Evolutionary conservation across 2,113 vertebrate species (phyloP), one percentile per base, ranked within the genome.

Genomic region (Ptilorrhoa leucosticta): DNA sequence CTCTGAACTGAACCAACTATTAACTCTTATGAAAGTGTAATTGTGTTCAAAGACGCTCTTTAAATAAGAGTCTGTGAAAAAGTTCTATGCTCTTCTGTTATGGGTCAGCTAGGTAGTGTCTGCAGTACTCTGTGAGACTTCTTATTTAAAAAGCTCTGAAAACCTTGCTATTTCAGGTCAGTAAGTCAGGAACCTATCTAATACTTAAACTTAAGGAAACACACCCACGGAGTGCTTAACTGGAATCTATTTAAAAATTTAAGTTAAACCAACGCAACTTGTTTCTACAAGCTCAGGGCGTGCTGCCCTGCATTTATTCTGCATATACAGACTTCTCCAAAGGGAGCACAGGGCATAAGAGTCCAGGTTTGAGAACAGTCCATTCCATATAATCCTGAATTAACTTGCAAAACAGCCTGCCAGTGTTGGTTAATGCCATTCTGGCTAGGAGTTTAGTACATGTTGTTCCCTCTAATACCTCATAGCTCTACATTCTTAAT

Each of bases 331-430:
- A 39, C n/a, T 90, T 39, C 53, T 94, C 76, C 72, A 88, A 94
- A 66, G 27, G 21, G 60, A 85, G 45, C 21, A 89, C 63, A 70
- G 42, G 56, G n/a, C 64, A 56, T 64, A 94, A 89, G 24, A 56
- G 69, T 33, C 33, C 65, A 56, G 33, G 35, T 56, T 53, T 51
- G 30, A 94, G 86, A 93, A 95, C 69, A 82, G 35, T 22, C 44
- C 45, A 78, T 95, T 92, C 89, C 70, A 60, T 40, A 76, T 71
- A 95, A 84, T 60, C 57, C 53, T 71, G 79, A 88, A 92, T 81
- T 54, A 86, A 80, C 35, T 81, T 35, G 28, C 71, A 63, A 78
- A 66, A 86, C 77, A 39, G 16, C 64, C 89, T 81, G 30, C 14
- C 27, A 63, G 13, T 68, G 31, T 75, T 84, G 56, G 54, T 58